A percentile compares a stretch with the other conserved stretches of the same genome.
These are phyloP conservation scores for Platerodrilus igneus DNA, from an alignment of 2,888 invertebrate species.

Conservation along the genomic window DNA sequence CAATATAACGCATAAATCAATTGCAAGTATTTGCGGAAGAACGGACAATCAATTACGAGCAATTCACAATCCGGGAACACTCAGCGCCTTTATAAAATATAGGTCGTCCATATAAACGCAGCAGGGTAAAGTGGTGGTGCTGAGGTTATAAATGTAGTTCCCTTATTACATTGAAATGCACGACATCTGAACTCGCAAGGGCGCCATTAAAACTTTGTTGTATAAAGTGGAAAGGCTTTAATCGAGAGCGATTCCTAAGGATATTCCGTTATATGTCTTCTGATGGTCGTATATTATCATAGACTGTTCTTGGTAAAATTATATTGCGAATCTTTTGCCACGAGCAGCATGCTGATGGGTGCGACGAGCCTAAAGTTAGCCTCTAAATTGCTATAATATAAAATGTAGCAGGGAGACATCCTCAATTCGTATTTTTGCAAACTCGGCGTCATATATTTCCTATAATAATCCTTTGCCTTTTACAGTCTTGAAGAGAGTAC, in stretches of 20 bases:
- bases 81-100: slow-evolving; percentile 20
- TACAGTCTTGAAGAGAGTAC: slow-evolving; percentile 22
- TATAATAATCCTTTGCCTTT: slow-evolving; percentile 20
- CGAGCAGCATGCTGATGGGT: too few species aligned
- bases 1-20: slow-evolving; percentile 19
- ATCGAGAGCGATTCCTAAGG: slow-evolving; percentile 9
- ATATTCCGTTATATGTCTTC: slow-evolving; percentile 5
- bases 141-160: slow-evolving; percentile 26
- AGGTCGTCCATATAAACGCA: slow-evolving; percentile 24
- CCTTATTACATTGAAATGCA: slow-evolving; percentile 21
- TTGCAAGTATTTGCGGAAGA: slow-evolving; percentile 23
- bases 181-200: slow-evolving; percentile 20
- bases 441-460: slow-evolving; percentile 20
- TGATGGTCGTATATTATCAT: neutral
- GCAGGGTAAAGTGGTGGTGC: slow-evolving; percentile 24
- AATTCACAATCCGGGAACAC: slow-evolving; percentile 22
- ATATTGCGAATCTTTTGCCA: too few species aligned
- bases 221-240: slow-evolving; percentile 19
- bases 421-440: slow-evolving; percentile 17
- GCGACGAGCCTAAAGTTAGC: too few species aligned
- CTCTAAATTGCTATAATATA: too few species aligned
- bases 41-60: slow-evolving; percentile 24
- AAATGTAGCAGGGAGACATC: too few species aligned
- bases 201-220: slow-evolving; percentile 24
- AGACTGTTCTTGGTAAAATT: neutral